Percentiles rank a stretch among this genome's conserved stretches.
These are phyloP conservation scores for Lophochroa leadbeateri DNA, from an alignment of 2,113 vertebrate species.

Conservation along the genomic window DNA sequence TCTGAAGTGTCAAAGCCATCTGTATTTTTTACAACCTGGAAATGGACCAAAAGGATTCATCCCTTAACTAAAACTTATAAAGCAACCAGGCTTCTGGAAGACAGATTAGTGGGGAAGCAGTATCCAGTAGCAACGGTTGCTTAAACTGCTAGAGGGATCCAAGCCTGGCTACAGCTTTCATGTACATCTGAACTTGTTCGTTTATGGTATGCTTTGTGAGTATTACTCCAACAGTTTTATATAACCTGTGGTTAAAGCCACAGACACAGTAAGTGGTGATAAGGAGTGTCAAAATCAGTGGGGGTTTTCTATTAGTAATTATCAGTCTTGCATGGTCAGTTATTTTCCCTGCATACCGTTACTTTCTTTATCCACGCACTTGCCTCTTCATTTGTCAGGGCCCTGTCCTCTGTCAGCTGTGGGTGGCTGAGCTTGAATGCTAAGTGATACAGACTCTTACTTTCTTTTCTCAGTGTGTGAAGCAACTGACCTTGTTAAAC, in stretches of 20 bases:
- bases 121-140: neutral
- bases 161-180: neutral
- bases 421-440: conserved; percentile 5
- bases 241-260: neutral
- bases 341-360: conserved; percentile 25
- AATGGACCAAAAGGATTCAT: neutral
- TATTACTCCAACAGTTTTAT: neutral
- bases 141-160: neutral
- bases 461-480: conserved; percentile 10
- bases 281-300: neutral
- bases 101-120: neutral
- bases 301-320: neutral
- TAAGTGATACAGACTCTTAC: neutral
- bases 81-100: neutral
- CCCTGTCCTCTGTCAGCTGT: conserved; percentile 29
- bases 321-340: neutral
- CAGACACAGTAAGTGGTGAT: neutral
- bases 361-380: neutral
- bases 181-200: neutral
- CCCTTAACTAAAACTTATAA: neutral
- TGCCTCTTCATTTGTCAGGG: neutral
- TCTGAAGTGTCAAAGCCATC: neutral
- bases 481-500: conserved; percentile 28
- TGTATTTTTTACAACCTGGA: neutral
- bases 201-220: neutral